Percentiles rank a stretch among this genome's conserved stretches.
phyloP scores from a whole-genome alignment of 2,797 vertebrate species.

The Gallinago nigripennis region DNA sequence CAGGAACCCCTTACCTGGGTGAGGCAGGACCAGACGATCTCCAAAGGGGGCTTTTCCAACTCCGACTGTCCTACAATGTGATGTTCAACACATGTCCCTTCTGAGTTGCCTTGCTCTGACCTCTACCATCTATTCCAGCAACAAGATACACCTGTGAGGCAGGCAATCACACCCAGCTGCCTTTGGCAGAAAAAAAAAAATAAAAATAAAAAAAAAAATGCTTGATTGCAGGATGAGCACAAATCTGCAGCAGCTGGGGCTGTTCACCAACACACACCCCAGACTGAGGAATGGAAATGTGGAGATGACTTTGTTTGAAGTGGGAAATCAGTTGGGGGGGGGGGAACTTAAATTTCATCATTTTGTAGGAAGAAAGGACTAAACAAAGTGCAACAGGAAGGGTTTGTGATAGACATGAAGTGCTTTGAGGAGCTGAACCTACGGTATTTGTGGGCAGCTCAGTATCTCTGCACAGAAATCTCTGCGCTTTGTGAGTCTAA shows the following conservation, averaged over 20 bases:
- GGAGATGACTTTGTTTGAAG: accelerated
- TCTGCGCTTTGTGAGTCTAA: background rate
- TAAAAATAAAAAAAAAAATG: background rate
- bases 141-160: background rate
- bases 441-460: background rate
- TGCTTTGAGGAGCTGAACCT: background rate
- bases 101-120: background rate
- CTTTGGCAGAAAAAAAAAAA: background rate
- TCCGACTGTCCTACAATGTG: accelerated
- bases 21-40: background rate
- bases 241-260: background rate
- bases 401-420: background rate
- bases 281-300: background rate
- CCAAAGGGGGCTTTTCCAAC: accelerated
- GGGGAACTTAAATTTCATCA: accelerated
- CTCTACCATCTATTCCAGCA: background rate
- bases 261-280: accelerated
- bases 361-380: background rate
- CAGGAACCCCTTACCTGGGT: background rate
- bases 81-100: accelerated
- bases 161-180: background rate
- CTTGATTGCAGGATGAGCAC: accelerated
- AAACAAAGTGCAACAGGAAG: background rate
- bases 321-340: accelerated
- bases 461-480: background rate